Evolutionary conservation across 2,113 vertebrate genomes (phyloP).

Genomic region (Cyprinodon brontotheroides): DNA sequence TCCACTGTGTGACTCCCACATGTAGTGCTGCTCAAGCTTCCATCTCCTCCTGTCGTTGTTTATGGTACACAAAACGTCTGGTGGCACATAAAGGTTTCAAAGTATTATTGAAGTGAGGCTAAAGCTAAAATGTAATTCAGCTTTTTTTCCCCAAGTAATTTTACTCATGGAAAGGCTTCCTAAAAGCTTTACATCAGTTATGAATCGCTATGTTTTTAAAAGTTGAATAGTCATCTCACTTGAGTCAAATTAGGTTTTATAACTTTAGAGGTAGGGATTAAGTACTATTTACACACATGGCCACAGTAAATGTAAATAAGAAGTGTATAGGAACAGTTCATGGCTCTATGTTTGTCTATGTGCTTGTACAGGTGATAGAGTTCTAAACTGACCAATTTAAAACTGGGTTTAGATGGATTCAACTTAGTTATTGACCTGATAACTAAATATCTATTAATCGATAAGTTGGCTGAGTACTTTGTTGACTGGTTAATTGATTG

Average conservation of each 20-base stretch:
- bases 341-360: constrained; percentile 16
- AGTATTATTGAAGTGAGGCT: constrained; percentile 42
- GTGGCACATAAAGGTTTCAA: constrained; percentile 41
- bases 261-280: constrained; percentile 14
- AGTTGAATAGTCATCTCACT: constrained; percentile 10
- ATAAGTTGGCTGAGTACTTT: neutral
- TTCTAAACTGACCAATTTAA: neutral
- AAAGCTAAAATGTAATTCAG: constrained; percentile 11
- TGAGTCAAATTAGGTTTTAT: constrained; percentile 12
- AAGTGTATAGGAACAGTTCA: neutral
- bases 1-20: constrained; percentile 34
- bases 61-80: constrained; percentile 33
- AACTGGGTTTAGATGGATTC: neutral
- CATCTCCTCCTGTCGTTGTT: constrained; percentile 29
- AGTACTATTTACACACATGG: constrained; percentile 65
- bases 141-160: neutral
- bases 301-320: constrained; percentile 51
- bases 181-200: neutral
- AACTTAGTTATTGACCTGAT: neutral
- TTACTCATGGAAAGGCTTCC: neutral
- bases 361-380: constrained; percentile 4
- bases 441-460: neutral
- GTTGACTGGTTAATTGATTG: neutral
- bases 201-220: constrained; percentile 6
- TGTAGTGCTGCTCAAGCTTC: constrained; percentile 12